Evolutionary conservation across 2,113 vertebrate species (phyloP).

Genomic region (Sisor rabdophorus): DNA sequence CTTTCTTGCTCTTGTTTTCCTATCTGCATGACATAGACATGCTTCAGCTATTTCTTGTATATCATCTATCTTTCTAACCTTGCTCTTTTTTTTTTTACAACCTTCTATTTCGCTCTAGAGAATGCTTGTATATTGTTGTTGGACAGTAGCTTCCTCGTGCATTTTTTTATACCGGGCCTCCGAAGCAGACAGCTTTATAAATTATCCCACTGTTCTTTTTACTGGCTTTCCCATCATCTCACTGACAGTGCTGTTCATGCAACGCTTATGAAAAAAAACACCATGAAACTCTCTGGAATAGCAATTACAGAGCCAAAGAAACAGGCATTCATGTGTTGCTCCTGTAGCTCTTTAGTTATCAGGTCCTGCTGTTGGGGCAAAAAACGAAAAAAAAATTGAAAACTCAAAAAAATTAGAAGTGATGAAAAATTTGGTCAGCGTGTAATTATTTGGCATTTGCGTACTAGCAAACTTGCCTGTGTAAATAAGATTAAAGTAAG

Average conservation of each 20-base stretch:
- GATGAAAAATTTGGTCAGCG: neutral
- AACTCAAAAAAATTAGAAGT: slow-evolving; percentile 1
- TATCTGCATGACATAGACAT: neutral
- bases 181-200: slow-evolving; percentile 40
- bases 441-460: neutral
- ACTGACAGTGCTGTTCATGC: slow-evolving; percentile 23
- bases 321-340: neutral
- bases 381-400: neutral
- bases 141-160: slow-evolving; percentile 37
- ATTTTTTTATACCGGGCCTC: slow-evolving; percentile 8
- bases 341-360: neutral
- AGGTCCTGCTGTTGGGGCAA: neutral
- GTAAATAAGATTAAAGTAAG: slow-evolving; percentile 10
- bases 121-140: slow-evolving; percentile 36
- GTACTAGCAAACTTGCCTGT: slow-evolving; percentile 1
- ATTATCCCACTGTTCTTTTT: slow-evolving; percentile 34
- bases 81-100: slow-evolving; percentile 16
- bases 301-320: slow-evolving; percentile 24
- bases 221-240: slow-evolving; percentile 45
- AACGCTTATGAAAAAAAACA: slow-evolving; percentile 11
- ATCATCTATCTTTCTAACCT: slow-evolving; percentile 29
- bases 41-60: slow-evolving; percentile 1
- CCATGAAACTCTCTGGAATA: slow-evolving; percentile 22
- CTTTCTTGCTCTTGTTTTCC: slow-evolving; percentile 13
- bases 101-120: slow-evolving; percentile 33